Evolutionary conservation across 2,113 vertebrate species (phyloP), one percentile per base, ranked within the genome.

Genomic region (Nymphicus hollandicus): DNA sequence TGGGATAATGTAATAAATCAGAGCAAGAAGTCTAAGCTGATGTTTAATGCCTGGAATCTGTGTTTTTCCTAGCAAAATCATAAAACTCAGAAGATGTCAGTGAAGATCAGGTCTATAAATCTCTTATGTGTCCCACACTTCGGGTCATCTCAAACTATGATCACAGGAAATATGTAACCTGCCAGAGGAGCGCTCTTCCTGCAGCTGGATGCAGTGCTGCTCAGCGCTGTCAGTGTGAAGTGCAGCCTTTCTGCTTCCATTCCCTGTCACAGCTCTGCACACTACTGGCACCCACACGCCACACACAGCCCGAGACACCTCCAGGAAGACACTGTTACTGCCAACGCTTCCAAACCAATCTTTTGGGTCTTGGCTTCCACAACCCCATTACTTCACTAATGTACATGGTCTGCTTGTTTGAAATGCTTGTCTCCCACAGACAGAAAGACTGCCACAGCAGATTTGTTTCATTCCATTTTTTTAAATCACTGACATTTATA

Each of bases 51-150:
- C 63, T 6, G 0, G 69, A 78, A 89, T 72, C 55, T 56, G 29
- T 81, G 73, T 80, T 93, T 89, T 87, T 82, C 70, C 95, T 91
- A 72, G 65, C 77, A 84, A 91, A 95, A 29, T 15, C 52, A 33
- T 22, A 71, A 74, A 93, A 61, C 52, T 39, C 13, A 14, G 25
- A 92, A 64, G 76, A 63, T 15, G 52, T 56, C 83, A 79, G 44
- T 14, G 22, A 64, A 70, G 88, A 94, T 41, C 8, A 41, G 61
- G 60, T 84, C 92, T 81, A 60, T 9, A 47, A 92, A 81, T 25
- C 79, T 83, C 49, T 61, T 17, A 9, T 41, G 66, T 19, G 58
- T 46, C 89, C 86, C 73, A 18, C 0, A 11, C 74, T 83, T 86
- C 3, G 4, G 46, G 16, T 94, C 88, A 69, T 47, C 87, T 72